phyloP scores from a whole-genome alignment of 2,888 invertebrate genomes.

The Anaspis maculata region DNA sequence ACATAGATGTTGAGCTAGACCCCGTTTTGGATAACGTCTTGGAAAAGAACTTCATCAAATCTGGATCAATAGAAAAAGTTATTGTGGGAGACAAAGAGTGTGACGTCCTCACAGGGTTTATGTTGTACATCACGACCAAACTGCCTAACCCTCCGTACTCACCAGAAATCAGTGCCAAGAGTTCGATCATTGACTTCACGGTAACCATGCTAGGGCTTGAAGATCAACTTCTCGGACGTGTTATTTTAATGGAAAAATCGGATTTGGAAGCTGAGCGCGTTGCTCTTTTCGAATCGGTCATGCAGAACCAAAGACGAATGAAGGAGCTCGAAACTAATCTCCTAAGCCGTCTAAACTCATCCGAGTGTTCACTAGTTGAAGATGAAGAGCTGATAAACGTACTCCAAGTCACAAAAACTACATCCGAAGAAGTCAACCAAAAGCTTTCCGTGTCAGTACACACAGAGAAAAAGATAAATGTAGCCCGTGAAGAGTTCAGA shows the following conservation, averaged over 20 bases:
- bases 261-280: slow-evolving; percentile 92
- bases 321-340: slow-evolving; percentile 91
- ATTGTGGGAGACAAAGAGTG: slow-evolving; percentile 94
- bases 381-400: slow-evolving; percentile 92
- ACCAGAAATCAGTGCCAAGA: slow-evolving; percentile 93
- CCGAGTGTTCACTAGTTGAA: slow-evolving; percentile 88
- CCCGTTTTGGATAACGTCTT: slow-evolving; percentile 94
- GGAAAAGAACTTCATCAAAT: slow-evolving; percentile 96
- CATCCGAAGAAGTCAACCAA: slow-evolving; percentile 90
- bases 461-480: slow-evolving; percentile 88
- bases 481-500: slow-evolving; percentile 90
- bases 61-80: slow-evolving; percentile 91
- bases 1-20: slow-evolving; percentile 89
- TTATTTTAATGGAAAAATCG: slow-evolving; percentile 92
- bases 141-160: slow-evolving; percentile 94
- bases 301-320: slow-evolving; percentile 93
- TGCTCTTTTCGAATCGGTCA: slow-evolving; percentile 87
- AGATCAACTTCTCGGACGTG: slow-evolving; percentile 87
- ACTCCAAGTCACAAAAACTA: slow-evolving; percentile 69
- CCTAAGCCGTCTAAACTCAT: slow-evolving; percentile 83
- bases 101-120: slow-evolving; percentile 92
- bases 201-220: slow-evolving; percentile 92
- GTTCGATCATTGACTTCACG: slow-evolving; percentile 95
- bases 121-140: slow-evolving; percentile 93
- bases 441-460: slow-evolving; percentile 87